Evolutionary conservation across 1,140 invertebrate genomes (phyloP).

Genomic region (Xylocopa sonorina): DNA sequence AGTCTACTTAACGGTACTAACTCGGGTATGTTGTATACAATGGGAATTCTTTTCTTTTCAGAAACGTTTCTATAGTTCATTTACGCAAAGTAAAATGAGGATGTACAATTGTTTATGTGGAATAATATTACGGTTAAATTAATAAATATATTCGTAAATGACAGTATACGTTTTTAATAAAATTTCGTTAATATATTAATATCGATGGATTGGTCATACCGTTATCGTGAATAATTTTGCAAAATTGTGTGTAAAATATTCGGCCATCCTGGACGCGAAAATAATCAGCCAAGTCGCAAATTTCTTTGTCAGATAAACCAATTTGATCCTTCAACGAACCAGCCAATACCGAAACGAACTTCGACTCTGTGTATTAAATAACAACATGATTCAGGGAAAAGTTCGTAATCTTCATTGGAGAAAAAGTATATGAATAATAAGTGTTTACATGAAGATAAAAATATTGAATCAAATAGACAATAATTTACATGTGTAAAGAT

Average conservation of each 20-base stretch:
- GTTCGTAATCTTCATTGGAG: conserved; percentile 1
- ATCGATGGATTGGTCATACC: conserved; percentile 71
- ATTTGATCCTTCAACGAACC: conserved; percentile 84
- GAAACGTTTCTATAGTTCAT: too few relatives aligned
- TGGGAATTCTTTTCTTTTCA: conserved; percentile 14
- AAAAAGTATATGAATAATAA: background rate
- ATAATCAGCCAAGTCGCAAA: conserved; percentile 87
- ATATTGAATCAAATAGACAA: background rate
- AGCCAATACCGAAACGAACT: conserved; percentile 86
- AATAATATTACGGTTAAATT: background rate
- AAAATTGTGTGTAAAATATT: conserved; percentile 87
- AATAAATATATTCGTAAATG: background rate
- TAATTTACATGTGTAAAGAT: background rate
- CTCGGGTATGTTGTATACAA: conserved; percentile 10
- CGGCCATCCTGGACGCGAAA: conserved; percentile 88
- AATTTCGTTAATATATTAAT: too few relatives aligned
- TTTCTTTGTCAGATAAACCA: conserved; percentile 86
- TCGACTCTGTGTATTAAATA: conserved; percentile 83
- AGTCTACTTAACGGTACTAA: conserved; percentile 37
- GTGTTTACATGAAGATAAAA: background rate
- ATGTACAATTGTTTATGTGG: background rate
- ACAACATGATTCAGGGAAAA: conserved; percentile 11
- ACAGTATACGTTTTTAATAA: too few relatives aligned
- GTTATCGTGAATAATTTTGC: conserved; percentile 85
- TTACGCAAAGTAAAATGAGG: background rate